Evolutionary conservation across 1,140 invertebrate species (phyloP), one percentile per base, ranked within the genome.

Genomic region (Euglossa dilemma): DNA sequence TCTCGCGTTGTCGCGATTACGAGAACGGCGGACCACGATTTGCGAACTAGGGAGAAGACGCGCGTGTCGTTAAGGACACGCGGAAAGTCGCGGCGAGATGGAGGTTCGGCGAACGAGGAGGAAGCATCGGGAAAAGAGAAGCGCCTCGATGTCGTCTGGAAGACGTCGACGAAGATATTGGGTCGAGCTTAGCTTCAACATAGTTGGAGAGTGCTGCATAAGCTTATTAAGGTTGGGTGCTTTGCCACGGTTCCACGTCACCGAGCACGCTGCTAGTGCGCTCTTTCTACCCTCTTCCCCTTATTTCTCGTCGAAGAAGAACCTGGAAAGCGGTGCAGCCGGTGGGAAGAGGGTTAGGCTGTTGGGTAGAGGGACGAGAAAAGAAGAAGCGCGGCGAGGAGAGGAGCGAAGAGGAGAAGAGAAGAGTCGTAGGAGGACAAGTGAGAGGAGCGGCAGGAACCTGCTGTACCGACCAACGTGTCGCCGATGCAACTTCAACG

Each of bases 151-250:
- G 81, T 83, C 80, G 64, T 83, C 81, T 83, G 74, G 81, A 83
- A 85, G 75, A 69, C 72, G 82, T 77, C 78, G 82, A 86, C 57
- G 47, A 82, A 79, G 83, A 87, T 85, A 83, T 90, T 71, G 85
- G 85, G 85, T 88, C 64, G 83, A 84, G 85, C 74, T 90, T 80
- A 83, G 80, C 77, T 75, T 76, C 88, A 87, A 83, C 90, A 82
- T 83, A 85, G 89, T 91, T 89, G 70, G 90, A 93, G 92, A 92
- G 90, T 94, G 93, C 92, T 93, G 93, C 92, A 93, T 94, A 93
- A 93, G 92, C 93, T 93, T 94, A 93, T 94, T 93, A 93, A 86
- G 88, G 86, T 77, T 85, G 72, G 81, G 75, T 81, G 86, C 80
- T 87, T 83, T 79, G 86, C 87, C 84, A 73, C 76, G 83, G 63